Conservation (phyloP, 2,888 invertebrate genomes). For the Tenthredo notha region DNA sequence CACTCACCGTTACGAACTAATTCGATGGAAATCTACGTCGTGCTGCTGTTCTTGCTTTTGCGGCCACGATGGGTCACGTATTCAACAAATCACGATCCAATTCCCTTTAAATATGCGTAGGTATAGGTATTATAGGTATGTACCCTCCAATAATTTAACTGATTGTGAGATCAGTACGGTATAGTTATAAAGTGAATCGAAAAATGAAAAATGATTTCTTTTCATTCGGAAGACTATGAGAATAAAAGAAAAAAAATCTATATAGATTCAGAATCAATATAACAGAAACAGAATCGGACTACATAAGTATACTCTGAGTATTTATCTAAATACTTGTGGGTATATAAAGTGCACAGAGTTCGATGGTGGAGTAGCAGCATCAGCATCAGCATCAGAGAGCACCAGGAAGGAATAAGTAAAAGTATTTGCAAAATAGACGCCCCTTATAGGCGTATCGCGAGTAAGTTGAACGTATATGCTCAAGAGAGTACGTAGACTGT, state of each 20-base stretch:
- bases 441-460: slow-evolving; percentile 49
- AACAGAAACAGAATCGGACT: not conserved
- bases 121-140: not conserved
- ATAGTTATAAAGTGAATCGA: not conserved
- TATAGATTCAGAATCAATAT: not conserved
- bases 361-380: not conserved
- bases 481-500: slow-evolving; percentile 15
- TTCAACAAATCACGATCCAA: slow-evolving; percentile 28
- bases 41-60: no score
- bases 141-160: not conserved
- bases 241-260: not conserved
- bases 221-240: not conserved
- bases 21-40: slow-evolving; percentile 29
- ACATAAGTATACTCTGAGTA: not conserved
- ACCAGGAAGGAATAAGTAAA: slow-evolving; percentile 9
- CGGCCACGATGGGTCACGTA: slow-evolving; percentile 9
- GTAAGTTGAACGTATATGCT: slow-evolving; percentile 20
- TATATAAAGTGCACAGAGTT: slow-evolving; percentile 1
- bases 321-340: not conserved
- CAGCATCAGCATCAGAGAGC: not conserved
- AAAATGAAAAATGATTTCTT: not conserved
- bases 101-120: not conserved
- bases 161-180: slow-evolving; percentile 18
- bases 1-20: slow-evolving; percentile 10
- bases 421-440: slow-evolving; percentile 27